Percentiles rank a stretch among this genome's conserved stretches.
These are phyloP conservation scores for Gobiocypris rarus DNA, from an alignment of 2,113 vertebrate genomes.

Conservation along the genomic window DNA sequence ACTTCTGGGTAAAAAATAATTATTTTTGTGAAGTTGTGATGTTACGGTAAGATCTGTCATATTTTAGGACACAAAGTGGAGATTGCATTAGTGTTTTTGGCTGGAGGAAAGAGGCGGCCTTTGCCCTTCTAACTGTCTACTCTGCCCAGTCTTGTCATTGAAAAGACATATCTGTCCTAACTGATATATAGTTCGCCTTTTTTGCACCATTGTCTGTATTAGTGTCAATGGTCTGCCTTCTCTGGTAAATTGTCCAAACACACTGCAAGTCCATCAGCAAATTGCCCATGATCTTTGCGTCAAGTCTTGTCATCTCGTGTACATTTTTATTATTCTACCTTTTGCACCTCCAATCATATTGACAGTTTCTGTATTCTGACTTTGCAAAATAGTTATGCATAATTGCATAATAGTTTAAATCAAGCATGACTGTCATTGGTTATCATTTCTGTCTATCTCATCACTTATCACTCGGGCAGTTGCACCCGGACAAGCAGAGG, in stretches of 20 bases:
- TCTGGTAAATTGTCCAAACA: slow-evolving; percentile 78
- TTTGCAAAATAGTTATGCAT: no score
- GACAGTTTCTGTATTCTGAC: neutral
- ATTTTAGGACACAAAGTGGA: neutral
- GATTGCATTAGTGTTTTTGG: slow-evolving; percentile 21
- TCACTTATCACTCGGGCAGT: slow-evolving; percentile 68
- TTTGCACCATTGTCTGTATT: slow-evolving; percentile 59
- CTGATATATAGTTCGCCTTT: neutral
- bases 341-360: neutral
- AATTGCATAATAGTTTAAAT: neutral
- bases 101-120: slow-evolving; percentile 15
- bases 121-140: slow-evolving; percentile 15
- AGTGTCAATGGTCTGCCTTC: slow-evolving; percentile 62
- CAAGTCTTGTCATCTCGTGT: slow-evolving; percentile 56
- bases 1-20: neutral
- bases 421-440: neutral
- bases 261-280: slow-evolving; percentile 76
- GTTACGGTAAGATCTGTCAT: neutral
- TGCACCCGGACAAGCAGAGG: slow-evolving; percentile 87
- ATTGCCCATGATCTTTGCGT: slow-evolving; percentile 78
- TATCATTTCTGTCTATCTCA: slow-evolving; percentile 35
- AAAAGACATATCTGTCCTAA: slow-evolving; percentile 43
- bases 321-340: slow-evolving; percentile 58
- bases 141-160: neutral
- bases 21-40: slow-evolving; percentile 24